Conservation (phyloP, 2,113 vertebrate species). For the Dermatemys mawii region DNA sequence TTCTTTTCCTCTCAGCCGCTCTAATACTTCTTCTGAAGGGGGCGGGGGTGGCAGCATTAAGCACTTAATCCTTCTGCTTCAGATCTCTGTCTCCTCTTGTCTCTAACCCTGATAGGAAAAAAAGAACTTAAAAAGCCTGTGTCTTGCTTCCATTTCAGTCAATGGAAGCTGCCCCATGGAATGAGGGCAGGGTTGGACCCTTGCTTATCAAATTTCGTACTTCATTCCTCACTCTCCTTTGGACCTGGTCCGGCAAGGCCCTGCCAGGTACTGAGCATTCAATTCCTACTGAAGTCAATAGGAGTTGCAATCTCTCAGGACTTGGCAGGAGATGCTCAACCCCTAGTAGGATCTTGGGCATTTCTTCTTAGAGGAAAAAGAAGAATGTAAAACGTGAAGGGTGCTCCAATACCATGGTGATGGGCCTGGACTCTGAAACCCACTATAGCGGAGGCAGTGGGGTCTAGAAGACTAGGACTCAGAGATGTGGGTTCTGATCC, state of each 20-base stretch:
- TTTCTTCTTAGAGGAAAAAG: background rate
- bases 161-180: background rate
- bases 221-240: background rate
- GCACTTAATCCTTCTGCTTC: background rate
- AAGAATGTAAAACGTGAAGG: background rate
- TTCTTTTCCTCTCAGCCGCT: slow-evolving; percentile 2
- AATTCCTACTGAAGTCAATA: background rate
- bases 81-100: background rate
- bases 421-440: background rate
- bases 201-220: background rate
- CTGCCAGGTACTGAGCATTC: background rate
- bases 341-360: background rate
- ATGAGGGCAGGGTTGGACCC: background rate
- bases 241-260: background rate
- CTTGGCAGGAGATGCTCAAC: background rate
- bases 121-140: background rate
- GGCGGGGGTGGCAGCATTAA: background rate
- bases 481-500: background rate
- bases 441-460: background rate
- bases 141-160: background rate
- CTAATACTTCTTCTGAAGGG: background rate
- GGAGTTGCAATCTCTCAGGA: background rate
- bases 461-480: background rate
- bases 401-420: background rate
- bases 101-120: background rate